Percentiles rank a stretch among this genome's conserved stretches.
Evolutionary conservation across 2,888 invertebrate genomes (phyloP).

Genomic region (Hyppa rectilinea): DNA sequence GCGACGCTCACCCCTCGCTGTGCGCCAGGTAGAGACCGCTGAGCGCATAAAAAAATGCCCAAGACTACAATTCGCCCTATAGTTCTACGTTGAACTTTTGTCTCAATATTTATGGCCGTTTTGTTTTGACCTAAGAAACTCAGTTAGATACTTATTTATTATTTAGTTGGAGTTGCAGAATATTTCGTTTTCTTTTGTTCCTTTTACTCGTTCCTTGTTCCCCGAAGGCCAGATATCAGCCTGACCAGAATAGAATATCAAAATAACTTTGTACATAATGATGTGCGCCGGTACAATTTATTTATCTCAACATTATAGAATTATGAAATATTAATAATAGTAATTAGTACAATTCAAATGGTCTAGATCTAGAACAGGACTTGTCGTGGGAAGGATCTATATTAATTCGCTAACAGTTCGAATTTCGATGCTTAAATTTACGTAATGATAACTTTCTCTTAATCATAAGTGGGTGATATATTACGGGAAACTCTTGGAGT

Average conservation of each 20-base stretch:
- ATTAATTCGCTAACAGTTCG: constrained; percentile 17
- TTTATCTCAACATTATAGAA: background rate
- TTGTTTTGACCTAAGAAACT: constrained; percentile 41
- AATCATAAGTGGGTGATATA: constrained; percentile 13
- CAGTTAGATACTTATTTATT: constrained; percentile 19
- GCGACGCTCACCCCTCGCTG: constrained; percentile 76
- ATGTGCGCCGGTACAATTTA: background rate
- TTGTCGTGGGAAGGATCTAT: constrained; percentile 21
- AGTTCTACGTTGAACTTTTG: constrained; percentile 28
- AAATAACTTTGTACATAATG: constrained; percentile 7
- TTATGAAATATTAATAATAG: background rate
- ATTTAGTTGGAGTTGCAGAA: constrained; percentile 21
- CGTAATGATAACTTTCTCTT: constrained; percentile 33
- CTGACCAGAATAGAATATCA: constrained; percentile 13
- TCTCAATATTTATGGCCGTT: constrained; percentile 52
- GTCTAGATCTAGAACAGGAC: background rate
- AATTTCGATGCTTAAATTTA: constrained; percentile 22
- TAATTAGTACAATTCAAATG: constrained; percentile 1
- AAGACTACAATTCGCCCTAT: constrained; percentile 41
- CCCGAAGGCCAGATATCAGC: constrained; percentile 4
- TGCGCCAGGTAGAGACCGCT: constrained; percentile 72
- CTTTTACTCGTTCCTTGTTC: constrained; percentile 5
- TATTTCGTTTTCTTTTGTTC: background rate
- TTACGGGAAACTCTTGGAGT: constrained; percentile 4
- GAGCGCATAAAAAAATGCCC: constrained; percentile 66